Conservation (phyloP, 2,113 vertebrate species). For the Catharus minimus region DNA sequence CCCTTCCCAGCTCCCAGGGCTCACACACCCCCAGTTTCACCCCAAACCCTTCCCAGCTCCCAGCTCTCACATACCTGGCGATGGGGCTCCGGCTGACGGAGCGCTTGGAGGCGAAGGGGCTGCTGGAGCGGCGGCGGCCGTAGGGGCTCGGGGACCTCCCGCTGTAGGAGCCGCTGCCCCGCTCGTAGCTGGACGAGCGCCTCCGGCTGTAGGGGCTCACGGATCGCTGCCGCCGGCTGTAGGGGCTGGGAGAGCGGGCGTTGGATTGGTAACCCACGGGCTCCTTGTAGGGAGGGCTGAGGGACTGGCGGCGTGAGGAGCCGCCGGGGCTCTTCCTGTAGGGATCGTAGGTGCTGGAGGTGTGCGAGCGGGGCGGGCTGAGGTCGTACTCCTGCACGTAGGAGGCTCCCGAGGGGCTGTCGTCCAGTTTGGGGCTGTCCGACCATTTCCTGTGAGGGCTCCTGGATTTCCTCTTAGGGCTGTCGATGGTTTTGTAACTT, state of each 20-base stretch:
- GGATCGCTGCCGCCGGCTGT: conserved; percentile 87
- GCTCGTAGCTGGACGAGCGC: conserved; percentile 93
- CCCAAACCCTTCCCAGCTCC: neutral
- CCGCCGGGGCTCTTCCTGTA: conserved; percentile 78
- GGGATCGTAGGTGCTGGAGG: conserved; percentile 78
- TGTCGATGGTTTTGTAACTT: conserved; percentile 84
- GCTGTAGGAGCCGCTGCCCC: conserved; percentile 86
- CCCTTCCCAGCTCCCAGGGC: neutral
- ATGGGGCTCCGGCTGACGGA: conserved; percentile 93
- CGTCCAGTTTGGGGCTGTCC: conserved; percentile 82
- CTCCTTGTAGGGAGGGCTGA: conserved; percentile 90
- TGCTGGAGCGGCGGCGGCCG: conserved; percentile 85
- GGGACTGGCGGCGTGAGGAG: conserved; percentile 73
- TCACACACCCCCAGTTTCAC: neutral
- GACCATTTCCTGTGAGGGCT: conserved; percentile 87
- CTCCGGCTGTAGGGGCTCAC: conserved; percentile 85
- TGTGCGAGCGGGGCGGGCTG: conserved; percentile 78
- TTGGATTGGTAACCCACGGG: conserved; percentile 79
- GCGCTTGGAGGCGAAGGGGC: conserved; percentile 88
- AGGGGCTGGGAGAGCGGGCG: conserved; percentile 78
- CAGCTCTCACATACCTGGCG: conserved; percentile 80
- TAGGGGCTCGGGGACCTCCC: conserved; percentile 83
- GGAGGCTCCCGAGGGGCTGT: conserved; percentile 84
- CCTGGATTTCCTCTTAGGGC: conserved; percentile 78
- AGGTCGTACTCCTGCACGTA: conserved; percentile 85